Conservation (phyloP, 2,888 invertebrate species). For the Theodoxus fluviatilis region DNA sequence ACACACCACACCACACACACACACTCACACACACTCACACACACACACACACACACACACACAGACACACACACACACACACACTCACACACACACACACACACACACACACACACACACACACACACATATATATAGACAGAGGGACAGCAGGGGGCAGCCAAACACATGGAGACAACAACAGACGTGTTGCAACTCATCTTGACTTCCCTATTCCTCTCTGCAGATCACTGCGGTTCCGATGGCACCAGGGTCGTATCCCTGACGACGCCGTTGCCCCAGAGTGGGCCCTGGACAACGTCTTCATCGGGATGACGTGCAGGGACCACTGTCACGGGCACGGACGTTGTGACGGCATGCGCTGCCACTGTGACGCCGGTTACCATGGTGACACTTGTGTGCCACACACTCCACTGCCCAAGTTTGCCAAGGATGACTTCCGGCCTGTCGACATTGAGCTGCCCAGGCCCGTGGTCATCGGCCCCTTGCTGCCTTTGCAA, state of each 20-base stretch:
- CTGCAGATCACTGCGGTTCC: conserved; percentile 60
- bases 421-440: conserved; percentile 62
- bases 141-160: too few relatives aligned
- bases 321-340: conserved; percentile 64
- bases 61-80: neutral
- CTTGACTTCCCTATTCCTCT: neutral
- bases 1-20: too few relatives aligned
- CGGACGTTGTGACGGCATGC: conserved; percentile 59
- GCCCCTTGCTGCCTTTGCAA: neutral
- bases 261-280: conserved; percentile 55
- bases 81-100: too few relatives aligned
- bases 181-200: neutral
- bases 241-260: conserved; percentile 66
- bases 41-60: neutral
- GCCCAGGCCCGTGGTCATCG: conserved; percentile 24
- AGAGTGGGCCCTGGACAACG: conserved; percentile 66
- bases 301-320: conserved; percentile 66
- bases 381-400: conserved; percentile 54
- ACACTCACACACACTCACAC: neutral
- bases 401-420: conserved; percentile 40
- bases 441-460: conserved; percentile 35
- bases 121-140: too few relatives aligned
- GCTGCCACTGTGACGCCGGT: conserved; percentile 60
- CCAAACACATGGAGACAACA: too few relatives aligned
- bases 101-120: too few relatives aligned